Base-by-base conservation (phyloP, 2,113 vertebrate species). In the Oncorhynchus clarkii region DNA sequence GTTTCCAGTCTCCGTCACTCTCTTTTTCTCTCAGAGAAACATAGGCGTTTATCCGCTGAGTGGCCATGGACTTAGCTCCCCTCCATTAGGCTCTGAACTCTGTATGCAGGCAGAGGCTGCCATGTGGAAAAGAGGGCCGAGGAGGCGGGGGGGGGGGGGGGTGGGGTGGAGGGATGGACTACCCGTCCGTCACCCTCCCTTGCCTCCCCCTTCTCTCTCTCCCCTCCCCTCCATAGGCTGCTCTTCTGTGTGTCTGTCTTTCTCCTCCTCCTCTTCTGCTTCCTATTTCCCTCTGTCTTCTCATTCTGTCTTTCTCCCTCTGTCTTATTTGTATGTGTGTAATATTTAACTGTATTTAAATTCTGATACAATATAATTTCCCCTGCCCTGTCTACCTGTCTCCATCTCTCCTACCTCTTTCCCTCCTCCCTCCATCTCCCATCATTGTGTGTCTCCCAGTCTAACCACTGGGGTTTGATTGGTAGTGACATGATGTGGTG, bases 11-110 rank as follows among this genome's bases (percentile, higher is more conserved):
- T 54, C 45, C 39, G 66, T 29, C 0, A 22, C 79, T 73, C 62
- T 54, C 31, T 22, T 62, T 29, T 0, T n/a, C 79, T 75, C 62
- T 68, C 39, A 65, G 74, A 83, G 75, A 76, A 84, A 76, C 54
- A 74, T 79, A 81, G 72, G 83, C 80, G 77, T 89, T 87, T 90
- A 84, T 87, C 71, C 66, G 54, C 84, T 86, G 75, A 85, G 83
- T 84, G 74, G 81, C 86, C 86, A 84, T 82, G 80, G 90, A 91
- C 80, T 89, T 87, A 88, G 84, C 88, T 90, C 81, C 82, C 82
- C 90, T 89, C 88, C 87, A 92, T 92, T 92, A 93, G 87, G 81
- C 84, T 78, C 80, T 89, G 84, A 86, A 88, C 88, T 89, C 85
- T 87, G 79, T 79, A 90, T 87, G 85, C 48, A 76, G 81, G 76